A percentile compares a stretch with the other conserved stretches of the same genome.
Conservation (phyloP, 2,797 vertebrate species). For the Chelmon rostratus region DNA sequence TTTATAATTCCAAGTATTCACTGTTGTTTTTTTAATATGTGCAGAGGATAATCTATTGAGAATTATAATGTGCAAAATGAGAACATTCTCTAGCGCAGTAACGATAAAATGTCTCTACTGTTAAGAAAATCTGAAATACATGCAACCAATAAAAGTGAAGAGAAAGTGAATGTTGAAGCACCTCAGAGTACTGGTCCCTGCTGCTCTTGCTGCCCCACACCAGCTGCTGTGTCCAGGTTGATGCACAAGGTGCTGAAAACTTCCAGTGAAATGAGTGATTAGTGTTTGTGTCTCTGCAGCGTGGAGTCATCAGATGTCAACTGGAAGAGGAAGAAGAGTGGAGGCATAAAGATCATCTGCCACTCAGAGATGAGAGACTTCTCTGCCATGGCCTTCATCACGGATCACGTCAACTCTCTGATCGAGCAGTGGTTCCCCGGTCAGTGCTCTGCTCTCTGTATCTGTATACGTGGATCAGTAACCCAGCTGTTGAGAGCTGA, state of each 20-base stretch:
- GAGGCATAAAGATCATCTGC: slow-evolving; percentile 96
- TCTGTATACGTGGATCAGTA: not conserved
- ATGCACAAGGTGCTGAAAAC: not conserved
- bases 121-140: not conserved
- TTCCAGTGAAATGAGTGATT: not conserved
- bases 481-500: not conserved
- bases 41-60: not conserved
- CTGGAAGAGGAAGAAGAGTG: slow-evolving; percentile 97
- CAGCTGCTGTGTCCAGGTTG: not conserved
- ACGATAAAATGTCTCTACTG: not conserved
- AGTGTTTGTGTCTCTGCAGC: slow-evolving; percentile 76
- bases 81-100: not conserved
- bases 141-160: not conserved
- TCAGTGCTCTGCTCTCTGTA: slow-evolving; percentile 76
- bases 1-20: not conserved
- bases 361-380: slow-evolving; percentile 96
- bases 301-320: slow-evolving; percentile 96
- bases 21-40: not conserved
- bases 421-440: slow-evolving; percentile 99
- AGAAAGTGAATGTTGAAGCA: not conserved
- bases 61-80: not conserved
- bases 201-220: not conserved
- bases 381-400: slow-evolving; percentile 98
- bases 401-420: slow-evolving; percentile 95
- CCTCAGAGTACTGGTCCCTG: not conserved